phyloP scores from a whole-genome alignment of 1,140 invertebrate genomes.

The Tachypleus tridentatus region DNA sequence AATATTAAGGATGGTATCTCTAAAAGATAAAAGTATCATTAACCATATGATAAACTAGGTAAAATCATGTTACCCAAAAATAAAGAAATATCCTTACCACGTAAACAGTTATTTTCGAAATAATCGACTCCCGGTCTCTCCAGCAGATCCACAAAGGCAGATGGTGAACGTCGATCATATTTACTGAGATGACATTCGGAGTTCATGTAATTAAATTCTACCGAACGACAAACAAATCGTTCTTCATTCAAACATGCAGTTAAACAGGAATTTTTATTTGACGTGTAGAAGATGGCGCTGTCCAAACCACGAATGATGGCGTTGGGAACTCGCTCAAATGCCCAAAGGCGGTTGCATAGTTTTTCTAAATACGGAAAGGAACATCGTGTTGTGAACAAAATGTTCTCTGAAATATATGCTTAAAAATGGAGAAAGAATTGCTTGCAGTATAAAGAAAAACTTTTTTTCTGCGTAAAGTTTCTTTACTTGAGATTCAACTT shows the following conservation, averaged over 20 bases:
- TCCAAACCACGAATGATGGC: conserved; percentile 78
- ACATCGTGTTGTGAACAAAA: too few species aligned
- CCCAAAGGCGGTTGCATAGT: conserved; percentile 78
- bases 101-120: conserved; percentile 88
- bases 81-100: conserved; percentile 18
- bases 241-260: conserved; percentile 86
- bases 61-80: too few species aligned
- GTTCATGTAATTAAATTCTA: conserved; percentile 85
- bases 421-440: too few species aligned
- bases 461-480: too few species aligned
- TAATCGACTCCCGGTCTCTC: conserved; percentile 85
- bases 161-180: conserved; percentile 68
- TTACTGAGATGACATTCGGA: conserved; percentile 80
- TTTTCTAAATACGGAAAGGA: conserved; percentile 46
- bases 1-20: too few species aligned
- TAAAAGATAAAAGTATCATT: too few species aligned
- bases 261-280: conserved; percentile 82
- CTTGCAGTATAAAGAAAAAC: too few species aligned
- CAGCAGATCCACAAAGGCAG: conserved; percentile 53
- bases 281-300: conserved; percentile 82
- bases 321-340: conserved; percentile 86
- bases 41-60: too few species aligned
- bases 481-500: too few species aligned
- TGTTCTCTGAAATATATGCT: too few species aligned
- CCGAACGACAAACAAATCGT: conserved; percentile 78